A percentile compares a stretch with the other conserved stretches of the same genome.
phyloP scores from a whole-genome alignment of 2,888 invertebrate species.

The Mycalesis mineus region DNA sequence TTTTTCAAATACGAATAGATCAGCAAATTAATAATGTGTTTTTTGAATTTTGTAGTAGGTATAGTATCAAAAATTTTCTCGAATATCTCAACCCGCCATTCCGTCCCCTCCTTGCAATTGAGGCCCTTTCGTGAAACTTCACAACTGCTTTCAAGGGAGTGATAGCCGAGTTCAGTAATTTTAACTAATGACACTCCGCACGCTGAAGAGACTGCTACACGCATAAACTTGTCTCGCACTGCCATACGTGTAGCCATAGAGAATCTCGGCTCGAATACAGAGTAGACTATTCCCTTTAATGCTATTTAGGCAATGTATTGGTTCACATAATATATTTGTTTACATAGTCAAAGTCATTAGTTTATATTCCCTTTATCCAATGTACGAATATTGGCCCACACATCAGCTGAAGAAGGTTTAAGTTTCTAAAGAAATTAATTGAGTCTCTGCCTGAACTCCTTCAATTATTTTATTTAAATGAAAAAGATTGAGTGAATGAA shows the following conservation, averaged over 20 bases:
- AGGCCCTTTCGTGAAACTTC: slow-evolving; percentile 55
- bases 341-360: too few relatives aligned
- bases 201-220: slow-evolving; percentile 31
- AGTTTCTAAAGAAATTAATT: too few relatives aligned
- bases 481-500: too few relatives aligned
- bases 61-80: slow-evolving; percentile 10
- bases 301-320: background rate
- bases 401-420: too few relatives aligned
- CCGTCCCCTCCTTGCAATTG: slow-evolving; percentile 14
- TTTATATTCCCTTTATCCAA: too few relatives aligned
- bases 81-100: slow-evolving; percentile 10
- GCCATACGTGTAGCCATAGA: background rate
- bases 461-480: too few relatives aligned
- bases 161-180: slow-evolving; percentile 67
- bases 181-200: slow-evolving; percentile 68
- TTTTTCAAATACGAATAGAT: background rate
- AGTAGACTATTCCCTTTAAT: background rate
- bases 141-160: slow-evolving; percentile 68
- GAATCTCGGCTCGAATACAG: background rate
- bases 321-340: too few relatives aligned
- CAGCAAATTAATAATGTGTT: background rate
- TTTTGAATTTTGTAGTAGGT: background rate
- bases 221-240: slow-evolving; percentile 26
- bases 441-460: too few relatives aligned
- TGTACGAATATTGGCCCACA: too few relatives aligned